Base-by-base conservation (phyloP, 1,140 invertebrate species). In the Plectrocnemia conspersa region DNA sequence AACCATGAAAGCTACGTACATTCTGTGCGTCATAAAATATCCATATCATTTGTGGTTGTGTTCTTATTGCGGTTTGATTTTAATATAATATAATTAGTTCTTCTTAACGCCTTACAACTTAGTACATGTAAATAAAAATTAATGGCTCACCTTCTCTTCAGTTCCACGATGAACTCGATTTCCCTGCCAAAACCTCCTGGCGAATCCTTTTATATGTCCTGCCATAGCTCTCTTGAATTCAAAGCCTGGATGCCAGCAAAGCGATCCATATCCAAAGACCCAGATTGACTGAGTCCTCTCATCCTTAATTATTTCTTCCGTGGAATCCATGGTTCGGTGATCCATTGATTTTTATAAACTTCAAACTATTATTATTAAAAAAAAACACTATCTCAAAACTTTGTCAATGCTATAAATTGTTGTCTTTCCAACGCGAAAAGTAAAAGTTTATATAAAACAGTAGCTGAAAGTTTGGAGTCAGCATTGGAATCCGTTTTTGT, bases 211-310 rank as follows among this genome's bases (percentile, higher is more conserved):
- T 1, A 89, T 76, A 61, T 82, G 83, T 6, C 90, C 90, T 7
- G 82, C 79, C 3, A 83, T 73, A 21, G 82, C 82, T 63, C 83
- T 79, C 54, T 79, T 74, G 66, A 82, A 91, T 52, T 83, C 76
- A 66, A 93, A 93, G 21, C 89, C 89, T 0, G 89, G 90, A 68
- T 85, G 77, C 90, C 90, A 93, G 71, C 89, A 89, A 2, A 93
- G 66, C 1, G 88, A 91, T 9, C 90, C 90, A 63, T 93, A 93
- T 0, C 88, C 89, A 63, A 92, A 93, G 11, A 93, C 78, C 89
- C 89, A 92, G 46, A 76, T 64, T n/a, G 70, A 65, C 45, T 69
- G 67, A 10, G 13, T 38, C 6, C 18, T 16, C 35, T 9, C 7
- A 16, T 38, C 27, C 27, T 29, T 29, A 29, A n/a, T 38, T 16